Conservation (phyloP, 2,797 vertebrate genomes). For the Lycodopsis pacificus region DNA sequence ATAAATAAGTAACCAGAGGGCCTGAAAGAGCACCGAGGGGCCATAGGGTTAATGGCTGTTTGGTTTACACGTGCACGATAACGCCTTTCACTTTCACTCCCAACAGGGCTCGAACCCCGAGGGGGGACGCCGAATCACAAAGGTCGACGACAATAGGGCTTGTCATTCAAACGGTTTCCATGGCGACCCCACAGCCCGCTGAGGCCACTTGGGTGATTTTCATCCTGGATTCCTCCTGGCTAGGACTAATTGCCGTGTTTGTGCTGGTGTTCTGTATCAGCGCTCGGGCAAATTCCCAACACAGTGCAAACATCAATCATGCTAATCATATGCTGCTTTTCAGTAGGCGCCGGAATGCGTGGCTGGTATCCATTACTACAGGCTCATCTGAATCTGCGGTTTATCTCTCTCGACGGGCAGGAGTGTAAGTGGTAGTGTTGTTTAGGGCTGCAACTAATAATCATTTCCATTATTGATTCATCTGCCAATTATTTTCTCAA, state of each 20-base stretch:
- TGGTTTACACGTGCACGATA: constrained; percentile 76
- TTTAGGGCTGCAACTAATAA: not conserved
- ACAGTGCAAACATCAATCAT: constrained; percentile 72
- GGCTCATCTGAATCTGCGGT: constrained; percentile 21
- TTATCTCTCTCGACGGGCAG: constrained; percentile 3
- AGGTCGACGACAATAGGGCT: constrained; percentile 73
- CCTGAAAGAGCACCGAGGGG: constrained; percentile 62
- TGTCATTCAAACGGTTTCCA: constrained; percentile 77
- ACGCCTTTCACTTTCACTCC: constrained; percentile 73
- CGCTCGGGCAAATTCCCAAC: constrained; percentile 67
- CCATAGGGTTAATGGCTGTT: constrained; percentile 74
- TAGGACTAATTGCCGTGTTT: constrained; percentile 77
- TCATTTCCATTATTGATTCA: not conserved
- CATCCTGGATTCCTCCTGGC: constrained; percentile 59
- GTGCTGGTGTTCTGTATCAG: constrained; percentile 65
- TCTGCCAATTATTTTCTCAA: not conserved
- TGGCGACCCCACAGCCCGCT: constrained; percentile 56
- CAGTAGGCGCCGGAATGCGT: constrained; percentile 36
- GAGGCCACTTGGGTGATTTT: constrained; percentile 64
- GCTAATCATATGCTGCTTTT: constrained; percentile 66
- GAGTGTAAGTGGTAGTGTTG: not conserved
- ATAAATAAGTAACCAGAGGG: constrained; percentile 72
- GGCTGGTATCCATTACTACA: constrained; percentile 13
- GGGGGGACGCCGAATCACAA: constrained; percentile 66
- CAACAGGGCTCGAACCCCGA: constrained; percentile 51